Percentiles rank a stretch among this genome's conserved stretches.
These are phyloP conservation scores for Burhinus oedicnemus DNA, from an alignment of 2,113 vertebrate species.

Conservation along the genomic window DNA sequence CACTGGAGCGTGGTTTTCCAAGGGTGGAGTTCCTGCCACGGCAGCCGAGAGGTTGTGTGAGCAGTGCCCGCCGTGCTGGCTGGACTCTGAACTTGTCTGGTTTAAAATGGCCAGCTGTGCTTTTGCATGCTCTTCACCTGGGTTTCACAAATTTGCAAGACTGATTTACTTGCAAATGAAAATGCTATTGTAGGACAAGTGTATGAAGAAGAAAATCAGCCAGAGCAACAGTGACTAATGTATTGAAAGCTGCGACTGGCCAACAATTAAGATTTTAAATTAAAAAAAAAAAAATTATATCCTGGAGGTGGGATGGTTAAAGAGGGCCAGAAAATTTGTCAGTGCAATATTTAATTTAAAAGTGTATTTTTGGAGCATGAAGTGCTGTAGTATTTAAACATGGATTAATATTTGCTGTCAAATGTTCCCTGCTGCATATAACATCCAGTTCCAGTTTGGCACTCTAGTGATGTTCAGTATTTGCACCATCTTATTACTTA, in stretches of 20 bases:
- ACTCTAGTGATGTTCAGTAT: not conserved
- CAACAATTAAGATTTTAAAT: not conserved
- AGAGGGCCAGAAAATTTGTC: not conserved
- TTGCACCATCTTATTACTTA: not conserved
- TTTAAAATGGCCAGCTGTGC: not conserved
- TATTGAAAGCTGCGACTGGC: not conserved
- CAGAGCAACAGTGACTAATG: not conserved
- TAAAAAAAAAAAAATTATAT: not conserved
- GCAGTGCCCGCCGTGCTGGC: rapidly evolving
- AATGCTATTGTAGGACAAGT: not conserved
- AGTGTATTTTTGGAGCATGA: not conserved
- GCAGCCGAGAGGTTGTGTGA: not conserved
- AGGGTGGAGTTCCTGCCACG: rapidly evolving
- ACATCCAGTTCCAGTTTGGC: not conserved
- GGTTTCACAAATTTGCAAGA: not conserved
- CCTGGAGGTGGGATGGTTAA: not conserved
- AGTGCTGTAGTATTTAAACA: not conserved
- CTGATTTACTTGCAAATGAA: not conserved
- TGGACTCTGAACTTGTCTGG: not conserved
- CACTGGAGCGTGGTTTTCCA: not conserved
- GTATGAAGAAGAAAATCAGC: not conserved
- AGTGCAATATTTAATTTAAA: not conserved
- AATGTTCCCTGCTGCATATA: not conserved
- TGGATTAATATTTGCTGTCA: conserved; percentile 18
- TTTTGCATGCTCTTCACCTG: not conserved